Evolutionary conservation across 1,140 invertebrate species (phyloP).

Genomic region (Brachionus rotundiformis): DNA sequence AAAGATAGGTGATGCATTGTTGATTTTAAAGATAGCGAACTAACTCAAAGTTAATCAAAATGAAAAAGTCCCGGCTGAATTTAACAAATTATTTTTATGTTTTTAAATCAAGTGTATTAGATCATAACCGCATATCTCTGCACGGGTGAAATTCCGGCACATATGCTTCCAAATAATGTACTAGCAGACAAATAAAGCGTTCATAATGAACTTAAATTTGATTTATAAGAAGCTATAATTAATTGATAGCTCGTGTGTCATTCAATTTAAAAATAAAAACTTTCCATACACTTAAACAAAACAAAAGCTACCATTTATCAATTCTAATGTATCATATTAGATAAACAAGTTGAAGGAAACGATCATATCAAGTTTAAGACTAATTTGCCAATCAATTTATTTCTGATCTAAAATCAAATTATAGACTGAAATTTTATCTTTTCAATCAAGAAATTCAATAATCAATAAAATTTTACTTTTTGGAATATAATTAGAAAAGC

Average conservation of each 20-base stretch:
- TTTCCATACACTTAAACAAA: background rate
- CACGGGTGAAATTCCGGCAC: too few species aligned
- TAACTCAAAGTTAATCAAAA: too few species aligned
- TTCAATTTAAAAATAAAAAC: background rate
- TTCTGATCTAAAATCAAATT: background rate
- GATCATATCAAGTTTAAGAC: too few species aligned
- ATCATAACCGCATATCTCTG: too few species aligned
- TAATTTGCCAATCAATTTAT: too few species aligned
- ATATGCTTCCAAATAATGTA: too few species aligned
- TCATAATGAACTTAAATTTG: background rate
- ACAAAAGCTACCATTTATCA: background rate
- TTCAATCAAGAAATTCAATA: background rate
- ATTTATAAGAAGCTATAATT: background rate
- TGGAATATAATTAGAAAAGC: background rate
- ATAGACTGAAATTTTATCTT: background rate
- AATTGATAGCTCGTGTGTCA: slow-evolving; percentile 1
- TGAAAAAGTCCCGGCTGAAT: background rate
- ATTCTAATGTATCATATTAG: background rate
- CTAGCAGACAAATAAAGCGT: background rate
- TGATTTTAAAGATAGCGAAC: too few species aligned
- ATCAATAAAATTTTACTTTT: background rate
- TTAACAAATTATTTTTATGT: background rate
- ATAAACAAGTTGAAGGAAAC: background rate
- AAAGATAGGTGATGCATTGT: too few species aligned
- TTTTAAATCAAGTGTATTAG: too few species aligned